Percentiles rank a stretch among this genome's conserved stretches.
These are phyloP conservation scores for Antrozous pallidus DNA, from an alignment of 2,797 vertebrate species.

Conservation along the genomic window DNA sequence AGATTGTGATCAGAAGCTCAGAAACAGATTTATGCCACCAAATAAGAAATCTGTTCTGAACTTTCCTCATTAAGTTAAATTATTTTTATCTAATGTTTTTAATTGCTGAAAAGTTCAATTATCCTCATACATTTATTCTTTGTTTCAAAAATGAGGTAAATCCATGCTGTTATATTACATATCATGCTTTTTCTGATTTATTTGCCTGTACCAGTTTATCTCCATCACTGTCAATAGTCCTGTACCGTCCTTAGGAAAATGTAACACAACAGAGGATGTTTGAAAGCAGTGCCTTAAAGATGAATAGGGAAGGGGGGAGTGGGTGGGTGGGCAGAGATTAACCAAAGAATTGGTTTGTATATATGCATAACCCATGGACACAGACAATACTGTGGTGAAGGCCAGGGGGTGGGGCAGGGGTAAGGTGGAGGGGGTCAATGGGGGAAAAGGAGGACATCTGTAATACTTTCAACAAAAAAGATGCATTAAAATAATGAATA, in stretches of 20 bases:
- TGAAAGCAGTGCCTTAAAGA: background rate
- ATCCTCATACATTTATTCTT: background rate
- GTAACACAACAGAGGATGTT: background rate
- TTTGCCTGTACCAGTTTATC: background rate
- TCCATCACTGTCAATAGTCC: background rate
- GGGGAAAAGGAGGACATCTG: too few relatives aligned
- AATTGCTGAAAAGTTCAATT: conserved; percentile 40
- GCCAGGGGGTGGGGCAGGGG: too few relatives aligned
- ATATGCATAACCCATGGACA: too few relatives aligned
- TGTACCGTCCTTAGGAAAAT: background rate
- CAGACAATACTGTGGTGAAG: too few relatives aligned
- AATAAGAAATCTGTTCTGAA: conserved; percentile 43
- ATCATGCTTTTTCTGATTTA: background rate
- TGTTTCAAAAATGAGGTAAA: conserved; percentile 25
- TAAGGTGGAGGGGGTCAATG: too few relatives aligned
- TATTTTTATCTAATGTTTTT: conserved; percentile 52
- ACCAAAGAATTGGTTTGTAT: too few relatives aligned
- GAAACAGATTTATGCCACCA: background rate
- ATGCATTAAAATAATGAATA: background rate
- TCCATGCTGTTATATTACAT: background rate
- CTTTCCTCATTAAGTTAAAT: conserved; percentile 47
- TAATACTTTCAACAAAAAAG: too few relatives aligned
- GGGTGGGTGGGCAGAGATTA: too few relatives aligned
- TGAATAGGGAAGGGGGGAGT: background rate
- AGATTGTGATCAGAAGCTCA: background rate